phyloP scores from a whole-genome alignment of 2,797 vertebrate genomes.

The Spondyliosoma cantharus region DNA sequence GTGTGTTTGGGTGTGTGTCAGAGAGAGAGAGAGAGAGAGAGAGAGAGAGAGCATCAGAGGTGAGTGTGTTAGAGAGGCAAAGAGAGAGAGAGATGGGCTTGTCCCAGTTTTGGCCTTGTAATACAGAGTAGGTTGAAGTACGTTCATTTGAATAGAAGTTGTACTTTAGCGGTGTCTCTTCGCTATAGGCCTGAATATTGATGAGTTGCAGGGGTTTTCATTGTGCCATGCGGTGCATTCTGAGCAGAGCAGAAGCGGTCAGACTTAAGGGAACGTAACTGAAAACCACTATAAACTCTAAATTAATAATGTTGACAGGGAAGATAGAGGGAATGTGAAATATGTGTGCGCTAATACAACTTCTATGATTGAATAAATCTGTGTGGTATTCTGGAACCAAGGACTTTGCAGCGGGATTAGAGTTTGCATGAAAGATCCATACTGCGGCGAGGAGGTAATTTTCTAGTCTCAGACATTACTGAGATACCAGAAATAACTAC shows the following conservation, averaged over 20 bases:
- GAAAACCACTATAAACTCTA: constrained; percentile 18
- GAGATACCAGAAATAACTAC: constrained; percentile 63
- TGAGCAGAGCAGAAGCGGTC: constrained; percentile 27
- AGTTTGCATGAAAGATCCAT: constrained; percentile 47
- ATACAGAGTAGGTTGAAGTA: constrained; percentile 62
- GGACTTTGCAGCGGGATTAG: constrained; percentile 33
- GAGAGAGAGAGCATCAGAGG: constrained; percentile 46
- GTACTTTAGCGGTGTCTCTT: constrained; percentile 42
- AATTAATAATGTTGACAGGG: constrained; percentile 37
- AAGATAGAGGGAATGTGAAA: constrained; percentile 23
- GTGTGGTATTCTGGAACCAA: constrained; percentile 37
- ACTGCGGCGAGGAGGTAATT: constrained; percentile 57
- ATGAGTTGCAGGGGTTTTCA: constrained; percentile 50
- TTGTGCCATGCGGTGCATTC: constrained; percentile 31
- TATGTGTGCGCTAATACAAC: background rate
- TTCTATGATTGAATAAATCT: constrained; percentile 29
- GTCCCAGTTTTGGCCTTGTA: constrained; percentile 73
- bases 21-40: constrained; percentile 11
- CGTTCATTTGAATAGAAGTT: constrained; percentile 66
- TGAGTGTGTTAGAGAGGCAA: constrained; percentile 51
- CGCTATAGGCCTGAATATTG: constrained; percentile 53
- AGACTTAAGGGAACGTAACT: constrained; percentile 28
- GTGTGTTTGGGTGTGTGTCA: constrained; percentile 45
- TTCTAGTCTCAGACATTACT: constrained; percentile 61
- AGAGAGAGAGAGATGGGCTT: constrained; percentile 47